Evolutionary conservation across 2,797 vertebrate species (phyloP).

Genomic region (Ambastaia sidthimunki): DNA sequence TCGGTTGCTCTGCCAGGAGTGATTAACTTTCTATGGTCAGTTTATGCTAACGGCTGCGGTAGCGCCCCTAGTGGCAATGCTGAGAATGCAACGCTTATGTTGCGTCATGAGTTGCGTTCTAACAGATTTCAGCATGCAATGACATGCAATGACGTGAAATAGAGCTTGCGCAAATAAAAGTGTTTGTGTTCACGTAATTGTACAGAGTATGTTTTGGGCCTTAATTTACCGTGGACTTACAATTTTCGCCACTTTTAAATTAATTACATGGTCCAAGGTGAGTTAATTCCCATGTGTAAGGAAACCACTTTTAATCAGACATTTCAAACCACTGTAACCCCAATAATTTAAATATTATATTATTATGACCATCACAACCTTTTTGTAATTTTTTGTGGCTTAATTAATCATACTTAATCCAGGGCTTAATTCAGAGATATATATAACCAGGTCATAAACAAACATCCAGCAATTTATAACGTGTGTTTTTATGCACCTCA

Average conservation of each 20-base stretch:
- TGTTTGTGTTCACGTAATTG: constrained; percentile 11
- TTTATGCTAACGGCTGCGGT: background rate
- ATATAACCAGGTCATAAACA: constrained; percentile 1
- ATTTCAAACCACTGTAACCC: background rate
- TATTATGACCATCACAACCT: background rate
- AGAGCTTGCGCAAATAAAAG: background rate
- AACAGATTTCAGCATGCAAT: constrained; percentile 5
- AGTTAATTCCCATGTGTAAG: background rate
- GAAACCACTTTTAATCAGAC: background rate
- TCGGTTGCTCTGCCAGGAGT: background rate
- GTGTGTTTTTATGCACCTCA: background rate
- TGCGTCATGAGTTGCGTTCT: background rate
- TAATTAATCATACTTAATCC: background rate
- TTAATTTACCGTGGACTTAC: constrained; percentile 23
- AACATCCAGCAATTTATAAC: background rate
- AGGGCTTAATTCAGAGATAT: background rate
- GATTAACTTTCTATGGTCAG: background rate
- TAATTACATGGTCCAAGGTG: constrained; percentile 9
- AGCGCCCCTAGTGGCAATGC: background rate
- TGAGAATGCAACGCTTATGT: background rate
- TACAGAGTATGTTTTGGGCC: constrained; percentile 9
- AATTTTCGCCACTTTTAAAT: constrained; percentile 32
- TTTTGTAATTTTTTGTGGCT: background rate
- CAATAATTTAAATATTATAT: background rate
- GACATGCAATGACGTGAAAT: background rate